These are phyloP conservation scores for Drosophila algonquin DNA, from an alignment of 2,888 invertebrate genomes.

Conservation along the genomic window DNA sequence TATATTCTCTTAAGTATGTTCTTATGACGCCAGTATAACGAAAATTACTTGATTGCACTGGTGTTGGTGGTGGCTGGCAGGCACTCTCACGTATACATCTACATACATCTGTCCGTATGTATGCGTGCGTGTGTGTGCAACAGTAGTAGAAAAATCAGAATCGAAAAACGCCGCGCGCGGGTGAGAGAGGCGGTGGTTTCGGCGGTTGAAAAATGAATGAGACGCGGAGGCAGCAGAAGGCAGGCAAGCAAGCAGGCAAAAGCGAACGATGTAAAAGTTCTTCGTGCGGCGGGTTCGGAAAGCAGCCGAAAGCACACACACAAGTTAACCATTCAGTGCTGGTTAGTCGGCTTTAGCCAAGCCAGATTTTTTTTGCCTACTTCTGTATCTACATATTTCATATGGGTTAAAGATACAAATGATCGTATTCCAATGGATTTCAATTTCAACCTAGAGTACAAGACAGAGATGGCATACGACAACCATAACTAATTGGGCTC, in stretches of 20 bases:
- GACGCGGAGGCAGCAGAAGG: constrained; percentile 78
- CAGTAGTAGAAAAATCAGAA: constrained; percentile 66
- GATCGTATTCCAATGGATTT: too few species aligned
- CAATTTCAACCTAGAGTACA: too few species aligned
- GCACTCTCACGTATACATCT: constrained; percentile 24
- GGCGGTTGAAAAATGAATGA: constrained; percentile 45
- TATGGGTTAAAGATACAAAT: too few species aligned
- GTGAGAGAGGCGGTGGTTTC: constrained; percentile 76
- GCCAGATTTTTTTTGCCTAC: too few species aligned
- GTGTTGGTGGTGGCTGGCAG: constrained; percentile 48
- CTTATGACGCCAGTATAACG: constrained; percentile 78
- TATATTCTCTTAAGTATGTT: constrained; percentile 49
- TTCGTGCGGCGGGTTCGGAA: constrained; percentile 65
- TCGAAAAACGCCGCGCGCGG: constrained; percentile 78
- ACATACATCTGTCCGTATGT: constrained; percentile 24
- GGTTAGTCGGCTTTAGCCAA: too few species aligned
- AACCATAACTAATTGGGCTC: too few species aligned
- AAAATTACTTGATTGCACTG: constrained; percentile 71
- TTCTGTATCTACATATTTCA: too few species aligned
- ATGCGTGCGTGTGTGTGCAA: constrained; percentile 52
- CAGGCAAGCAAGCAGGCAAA: constrained; percentile 47
- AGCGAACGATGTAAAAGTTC: constrained; percentile 68
- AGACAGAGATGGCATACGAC: too few species aligned
- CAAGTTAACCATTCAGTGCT: too few species aligned
- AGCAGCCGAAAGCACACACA: too few species aligned